These are phyloP conservation scores for Muscicapa comitata DNA, from an alignment of 2,797 vertebrate species.

Conservation along the genomic window DNA sequence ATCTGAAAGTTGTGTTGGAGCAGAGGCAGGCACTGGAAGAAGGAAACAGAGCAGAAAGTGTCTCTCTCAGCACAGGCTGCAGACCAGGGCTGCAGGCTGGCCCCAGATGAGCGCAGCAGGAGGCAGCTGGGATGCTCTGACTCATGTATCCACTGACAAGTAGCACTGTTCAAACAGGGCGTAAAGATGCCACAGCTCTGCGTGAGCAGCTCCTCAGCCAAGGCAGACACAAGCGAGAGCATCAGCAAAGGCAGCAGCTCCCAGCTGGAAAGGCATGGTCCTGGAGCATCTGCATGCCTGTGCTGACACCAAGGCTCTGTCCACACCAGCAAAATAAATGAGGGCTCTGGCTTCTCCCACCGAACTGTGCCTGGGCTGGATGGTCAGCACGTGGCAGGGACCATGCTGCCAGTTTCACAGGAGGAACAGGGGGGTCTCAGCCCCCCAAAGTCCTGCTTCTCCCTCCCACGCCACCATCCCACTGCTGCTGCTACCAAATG, in stretches of 20 bases:
- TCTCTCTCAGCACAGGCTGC: not conserved
- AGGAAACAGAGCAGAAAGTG: not conserved
- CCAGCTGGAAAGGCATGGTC: not conserved
- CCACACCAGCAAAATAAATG: not conserved
- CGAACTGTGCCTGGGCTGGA: not conserved
- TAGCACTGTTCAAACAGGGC: conserved; percentile 45
- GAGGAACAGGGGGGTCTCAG: not conserved
- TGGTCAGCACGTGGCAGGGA: not conserved
- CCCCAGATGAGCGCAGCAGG: conserved; percentile 40
- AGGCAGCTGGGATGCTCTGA: conserved; percentile 35
- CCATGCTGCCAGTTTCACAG: fast-evolving
- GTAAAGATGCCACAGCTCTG: conserved; percentile 55
- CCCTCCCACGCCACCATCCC: not conserved
- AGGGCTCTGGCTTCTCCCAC: not conserved
- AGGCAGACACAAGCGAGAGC: conserved; percentile 26
- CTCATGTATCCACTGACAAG: conserved; percentile 56
- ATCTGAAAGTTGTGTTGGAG: fast-evolving
- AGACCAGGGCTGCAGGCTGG: conserved; percentile 1
- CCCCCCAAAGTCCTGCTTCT: fast-evolving
- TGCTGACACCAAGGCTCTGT: not conserved
- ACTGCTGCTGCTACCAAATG: not conserved
- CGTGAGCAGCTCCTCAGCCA: not conserved
- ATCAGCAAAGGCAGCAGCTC: not conserved
- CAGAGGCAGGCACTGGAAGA: not conserved
- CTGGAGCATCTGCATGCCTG: not conserved